These are phyloP conservation scores for Quadroppia sp. DNA, from an alignment of 2,888 invertebrate species.

Conservation along the genomic window DNA sequence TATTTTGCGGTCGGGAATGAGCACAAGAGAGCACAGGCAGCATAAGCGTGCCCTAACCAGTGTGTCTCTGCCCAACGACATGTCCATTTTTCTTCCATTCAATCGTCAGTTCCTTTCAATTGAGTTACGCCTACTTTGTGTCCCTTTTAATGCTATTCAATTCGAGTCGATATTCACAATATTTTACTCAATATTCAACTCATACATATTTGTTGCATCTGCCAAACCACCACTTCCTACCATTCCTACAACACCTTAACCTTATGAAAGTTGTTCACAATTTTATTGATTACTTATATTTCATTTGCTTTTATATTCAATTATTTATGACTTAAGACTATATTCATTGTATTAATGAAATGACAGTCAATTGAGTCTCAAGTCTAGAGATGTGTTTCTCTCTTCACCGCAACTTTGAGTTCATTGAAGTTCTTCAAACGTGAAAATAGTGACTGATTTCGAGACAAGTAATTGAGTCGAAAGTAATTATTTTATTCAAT, in stretches of 20 bases:
- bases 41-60: constrained; percentile 31
- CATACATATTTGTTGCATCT: constrained; percentile 18
- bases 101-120: constrained; percentile 23
- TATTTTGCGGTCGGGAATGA: constrained; percentile 34
- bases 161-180: constrained; percentile 10
- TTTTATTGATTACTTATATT: constrained; percentile 22
- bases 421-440: constrained; percentile 31
- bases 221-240: constrained; percentile 19
- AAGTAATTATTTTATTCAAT: constrained; percentile 9
- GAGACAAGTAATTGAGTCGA: constrained; percentile 29
- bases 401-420: background rate
- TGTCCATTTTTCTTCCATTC: constrained; percentile 38
- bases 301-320: constrained; percentile 7
- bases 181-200: background rate
- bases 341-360: constrained; percentile 25
- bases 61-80: constrained; percentile 34
- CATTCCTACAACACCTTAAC: constrained; percentile 14
- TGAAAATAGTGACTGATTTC: constrained; percentile 17
- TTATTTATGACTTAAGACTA: constrained; percentile 20
- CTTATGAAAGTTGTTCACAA: constrained; percentile 21
- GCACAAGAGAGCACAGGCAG: background rate
- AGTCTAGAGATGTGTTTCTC: constrained; percentile 16
- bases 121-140: constrained; percentile 35
- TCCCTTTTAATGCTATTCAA: constrained; percentile 36
- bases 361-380: constrained; percentile 3